phyloP scores from a whole-genome alignment of 2,888 invertebrate species.

The Lasius platythorax region DNA sequence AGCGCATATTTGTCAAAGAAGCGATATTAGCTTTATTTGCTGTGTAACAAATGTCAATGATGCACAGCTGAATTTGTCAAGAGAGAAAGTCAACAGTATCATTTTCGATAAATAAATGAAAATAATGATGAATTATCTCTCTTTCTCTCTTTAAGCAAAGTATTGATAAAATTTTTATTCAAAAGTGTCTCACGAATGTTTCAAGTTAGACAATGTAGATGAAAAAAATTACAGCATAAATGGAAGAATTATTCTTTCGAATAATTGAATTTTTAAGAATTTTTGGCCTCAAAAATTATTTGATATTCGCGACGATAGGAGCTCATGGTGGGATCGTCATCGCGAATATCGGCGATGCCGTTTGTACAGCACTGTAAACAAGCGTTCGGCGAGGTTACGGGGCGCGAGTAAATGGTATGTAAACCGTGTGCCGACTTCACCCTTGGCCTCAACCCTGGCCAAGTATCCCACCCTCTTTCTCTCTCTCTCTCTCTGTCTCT shows the following conservation, averaged over 20 bases:
- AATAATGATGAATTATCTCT: neutral
- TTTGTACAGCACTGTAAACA: slow-evolving; percentile 85
- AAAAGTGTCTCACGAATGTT: neutral
- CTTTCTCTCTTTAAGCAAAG: neutral
- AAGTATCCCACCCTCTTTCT: slow-evolving; percentile 25
- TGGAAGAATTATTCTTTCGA: neutral
- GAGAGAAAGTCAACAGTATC: neutral
- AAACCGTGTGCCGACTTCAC: slow-evolving; percentile 83
- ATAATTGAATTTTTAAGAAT: neutral
- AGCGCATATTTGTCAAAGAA: neutral
- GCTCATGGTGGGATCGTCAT: slow-evolving; percentile 30
- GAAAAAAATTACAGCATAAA: neutral
- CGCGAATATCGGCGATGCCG: slow-evolving; percentile 75
- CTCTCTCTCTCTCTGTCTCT: slow-evolving; percentile 46
- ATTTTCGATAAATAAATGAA: neutral
- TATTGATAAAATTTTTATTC: neutral
- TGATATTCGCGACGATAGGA: slow-evolving; percentile 24
- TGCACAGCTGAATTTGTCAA: neutral
- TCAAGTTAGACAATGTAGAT: neutral
- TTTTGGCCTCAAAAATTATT: slow-evolving; percentile 11
- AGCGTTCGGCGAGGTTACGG: slow-evolving; percentile 78
- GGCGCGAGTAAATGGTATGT: slow-evolving; percentile 86
- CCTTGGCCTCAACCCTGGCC: slow-evolving; percentile 78
- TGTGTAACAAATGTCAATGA: neutral
- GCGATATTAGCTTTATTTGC: neutral